Base-by-base conservation (phyloP, 2,797 vertebrate genomes). In the Cryptoprocta ferox region DNA sequence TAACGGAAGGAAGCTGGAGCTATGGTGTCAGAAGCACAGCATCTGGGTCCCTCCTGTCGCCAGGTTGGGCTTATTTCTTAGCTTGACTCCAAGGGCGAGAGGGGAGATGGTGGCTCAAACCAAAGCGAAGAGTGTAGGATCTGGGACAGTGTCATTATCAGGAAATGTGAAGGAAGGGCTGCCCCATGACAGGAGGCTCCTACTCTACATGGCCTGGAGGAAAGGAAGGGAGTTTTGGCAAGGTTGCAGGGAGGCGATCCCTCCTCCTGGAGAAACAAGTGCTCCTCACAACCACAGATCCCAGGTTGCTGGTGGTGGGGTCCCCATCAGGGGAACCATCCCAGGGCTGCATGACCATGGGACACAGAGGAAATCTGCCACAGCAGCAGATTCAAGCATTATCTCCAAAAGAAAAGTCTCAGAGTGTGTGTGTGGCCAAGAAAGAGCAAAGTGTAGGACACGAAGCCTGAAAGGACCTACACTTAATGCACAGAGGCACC, bases 351-450 rank as follows among this genome's bases (percentile, higher is more conserved):
- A 10, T 2, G 39, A 18, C 9, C 2, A 0, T 32, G 18, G 2
- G 16, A 6, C 21, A 4, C 0, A 0, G 35, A 93, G 45, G 7
- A 66, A 6, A 1, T 4, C 37, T 12, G 13, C 6, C 1, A 1
- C 30, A 26, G 30, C 35, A 45, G n/a, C 26, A 53, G 59, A 48
- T n/a, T 26, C 35, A 24, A 37, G 28, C 48, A 35, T 21, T 28
- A 0, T 16, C 45, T 50, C 21, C 4, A 48, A 48, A 48, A 48
- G 42, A 65, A n/a, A 75, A 76, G 15, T 1, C 19, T 63, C 19
- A 21, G 42, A 26, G 19, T 7, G 2, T 12, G 5, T 15, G 39
- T 59, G 56, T 24, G 21, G 37, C 35, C 32, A 30, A 48, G 71
- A 70, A 71, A 12, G 9, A 81, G 13, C n/a, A 26, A 76, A 37